Evolutionary conservation across 2,113 vertebrate genomes (phyloP).

Genomic region (Ageneiosus marmoratus): DNA sequence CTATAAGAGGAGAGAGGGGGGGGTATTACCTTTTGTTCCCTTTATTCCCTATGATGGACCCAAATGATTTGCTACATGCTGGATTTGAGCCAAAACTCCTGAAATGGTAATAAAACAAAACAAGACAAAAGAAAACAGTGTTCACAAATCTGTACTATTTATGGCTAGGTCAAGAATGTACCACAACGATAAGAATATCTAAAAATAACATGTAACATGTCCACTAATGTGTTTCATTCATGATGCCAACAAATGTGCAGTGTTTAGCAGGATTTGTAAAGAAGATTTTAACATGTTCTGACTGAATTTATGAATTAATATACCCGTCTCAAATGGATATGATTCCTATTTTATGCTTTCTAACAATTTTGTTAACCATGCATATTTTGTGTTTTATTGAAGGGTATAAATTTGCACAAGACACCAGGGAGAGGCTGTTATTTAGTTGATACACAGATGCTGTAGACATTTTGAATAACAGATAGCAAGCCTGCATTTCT

Average conservation of each 20-base stretch:
- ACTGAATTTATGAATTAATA: neutral
- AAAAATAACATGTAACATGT: constrained; percentile 1
- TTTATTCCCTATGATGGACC: neutral
- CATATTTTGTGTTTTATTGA: constrained; percentile 23
- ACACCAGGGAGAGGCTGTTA: constrained; percentile 21
- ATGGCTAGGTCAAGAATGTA: constrained; percentile 20
- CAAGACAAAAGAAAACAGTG: too few species aligned
- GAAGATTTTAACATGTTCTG: neutral
- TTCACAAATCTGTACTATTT: constrained; percentile 12
- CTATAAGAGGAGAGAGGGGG: constrained; percentile 12
- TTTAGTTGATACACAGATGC: constrained; percentile 31
- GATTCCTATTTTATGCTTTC: neutral
- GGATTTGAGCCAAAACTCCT: neutral
- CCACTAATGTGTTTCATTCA: neutral
- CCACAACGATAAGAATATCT: neutral
- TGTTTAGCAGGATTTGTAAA: neutral
- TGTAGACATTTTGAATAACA: constrained; percentile 59
- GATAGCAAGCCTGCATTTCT: constrained; percentile 56
- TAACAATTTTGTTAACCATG: neutral
- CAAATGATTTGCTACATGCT: neutral
- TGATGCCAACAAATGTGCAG: constrained; percentile 1
- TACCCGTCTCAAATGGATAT: neutral
- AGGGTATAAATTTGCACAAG: constrained; percentile 38
- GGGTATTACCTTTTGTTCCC: neutral
- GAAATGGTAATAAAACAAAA: neutral